Evolutionary conservation across 2,113 vertebrate species (phyloP).

Genomic region (Notiomystis cincta): DNA sequence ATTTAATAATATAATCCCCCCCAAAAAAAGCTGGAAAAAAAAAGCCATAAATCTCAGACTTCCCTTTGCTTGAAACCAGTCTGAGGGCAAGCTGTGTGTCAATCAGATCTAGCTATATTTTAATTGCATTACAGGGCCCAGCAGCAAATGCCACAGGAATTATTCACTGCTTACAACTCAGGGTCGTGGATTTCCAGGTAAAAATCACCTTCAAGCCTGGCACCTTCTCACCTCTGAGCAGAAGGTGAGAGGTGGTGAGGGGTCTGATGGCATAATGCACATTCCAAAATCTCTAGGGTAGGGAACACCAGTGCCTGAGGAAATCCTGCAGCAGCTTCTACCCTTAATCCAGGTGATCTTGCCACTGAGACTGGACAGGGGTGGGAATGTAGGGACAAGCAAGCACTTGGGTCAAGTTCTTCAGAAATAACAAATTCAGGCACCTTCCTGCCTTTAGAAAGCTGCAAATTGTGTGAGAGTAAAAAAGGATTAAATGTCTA

Average conservation of each 20-base stretch:
- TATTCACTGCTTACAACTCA: not conserved
- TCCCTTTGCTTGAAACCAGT: slow-evolving; percentile 11
- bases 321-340: not conserved
- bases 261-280: not conserved
- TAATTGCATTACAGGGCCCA: not conserved
- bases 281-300: not conserved
- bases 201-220: not conserved
- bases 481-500: not conserved
- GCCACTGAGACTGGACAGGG: not conserved
- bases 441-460: not conserved
- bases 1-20: not conserved
- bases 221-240: not conserved
- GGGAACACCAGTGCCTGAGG: not conserved
- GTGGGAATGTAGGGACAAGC: not conserved
- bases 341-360: not conserved
- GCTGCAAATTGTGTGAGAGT: not conserved
- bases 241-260: not conserved
- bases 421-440: not conserved
- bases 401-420: not conserved
- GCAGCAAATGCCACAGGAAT: not conserved
- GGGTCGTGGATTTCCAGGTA: not conserved
- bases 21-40: not conserved
- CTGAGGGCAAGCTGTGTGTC: not conserved
- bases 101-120: not conserved
- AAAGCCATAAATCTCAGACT: not conserved